Evolutionary conservation across 2,113 vertebrate species (phyloP).

Genomic region (Apteryx mantelli): DNA sequence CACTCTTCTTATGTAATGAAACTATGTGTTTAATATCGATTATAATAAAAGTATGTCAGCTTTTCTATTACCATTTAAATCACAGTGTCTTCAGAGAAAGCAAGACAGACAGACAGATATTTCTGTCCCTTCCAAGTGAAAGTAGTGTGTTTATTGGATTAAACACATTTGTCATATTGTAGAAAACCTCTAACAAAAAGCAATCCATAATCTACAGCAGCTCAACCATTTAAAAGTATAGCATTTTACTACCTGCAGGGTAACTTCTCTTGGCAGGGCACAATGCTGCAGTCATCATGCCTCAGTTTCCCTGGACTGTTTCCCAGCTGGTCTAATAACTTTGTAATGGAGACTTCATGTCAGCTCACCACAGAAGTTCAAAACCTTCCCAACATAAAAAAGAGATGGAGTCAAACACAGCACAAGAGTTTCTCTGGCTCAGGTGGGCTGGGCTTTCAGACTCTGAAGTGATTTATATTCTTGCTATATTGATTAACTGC

Average conservation of each 20-base stretch:
- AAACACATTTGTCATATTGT: not conserved
- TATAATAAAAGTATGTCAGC: not conserved
- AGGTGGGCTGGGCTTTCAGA: not conserved
- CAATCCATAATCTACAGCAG: not conserved
- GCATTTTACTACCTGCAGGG: not conserved
- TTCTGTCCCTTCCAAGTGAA: not conserved
- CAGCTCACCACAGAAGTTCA: not conserved
- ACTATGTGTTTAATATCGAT: not conserved
- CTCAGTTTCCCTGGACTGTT: not conserved
- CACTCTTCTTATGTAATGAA: not conserved
- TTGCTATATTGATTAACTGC: not conserved
- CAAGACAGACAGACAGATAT: not conserved
- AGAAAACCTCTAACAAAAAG: not conserved
- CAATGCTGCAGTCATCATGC: not conserved
- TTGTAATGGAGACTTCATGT: not conserved
- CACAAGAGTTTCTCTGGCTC: not conserved
- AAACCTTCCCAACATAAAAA: not conserved
- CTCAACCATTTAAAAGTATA: not conserved
- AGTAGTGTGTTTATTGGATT: rapidly evolving
- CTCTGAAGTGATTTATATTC: not conserved
- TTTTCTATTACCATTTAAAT: not conserved
- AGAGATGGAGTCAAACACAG: not conserved
- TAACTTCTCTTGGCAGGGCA: not conserved
- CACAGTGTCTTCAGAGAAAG: not conserved
- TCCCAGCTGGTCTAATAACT: not conserved